Base-by-base conservation (phyloP, 1,140 invertebrate genomes). In the Procambarus clarkii region DNA sequence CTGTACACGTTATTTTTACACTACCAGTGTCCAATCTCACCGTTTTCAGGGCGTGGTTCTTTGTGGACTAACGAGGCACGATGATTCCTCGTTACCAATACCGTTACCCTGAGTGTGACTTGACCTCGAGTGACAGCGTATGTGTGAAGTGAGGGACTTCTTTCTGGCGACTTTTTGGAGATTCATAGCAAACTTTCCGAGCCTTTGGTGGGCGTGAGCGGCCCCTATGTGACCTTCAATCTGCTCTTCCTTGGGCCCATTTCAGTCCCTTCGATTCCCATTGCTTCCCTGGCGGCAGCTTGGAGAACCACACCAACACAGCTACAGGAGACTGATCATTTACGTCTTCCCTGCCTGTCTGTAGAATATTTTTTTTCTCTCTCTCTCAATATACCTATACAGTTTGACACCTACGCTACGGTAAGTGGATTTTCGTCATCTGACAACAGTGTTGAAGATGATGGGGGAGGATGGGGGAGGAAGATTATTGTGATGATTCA, bases 271-370 rank as follows among this genome's bases (percentile, higher is more conserved):
- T 74, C 69, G 5, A 34, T n/a, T 74, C 69, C 69, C 69, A 34
- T 74, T 74, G 69, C n/a, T 5, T 34, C 69, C 69, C 69, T 74
- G 69, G 69, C 69, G 24, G 69, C 69, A 74, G 69, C 69, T 2
- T 74, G 69, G 24, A 74, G 69, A n/a, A n/a, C 69, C 69, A 74
- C 24, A 74, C 13, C 64, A 69, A 69, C 64, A 74, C 69, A 74
- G 69, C 24, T 74, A 74, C n/a, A n/a, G 69, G 69, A 34, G 69
- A 11, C 21, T 24, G 69, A 74, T 74, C 69, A 74, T 24, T 34
- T 24, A 34, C 69, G 5, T 34, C 69, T 74, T 74, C 60, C 7
- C 69, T 74, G 69, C 69, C 69, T 24, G 69, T 74, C n/a, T 74
- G n/a, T 34, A 21, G n/a, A 8, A 74, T 74, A 34, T 8, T 21